Evolutionary conservation across 2,888 invertebrate genomes (phyloP).

Genomic region (Amphipoea lucens): DNA sequence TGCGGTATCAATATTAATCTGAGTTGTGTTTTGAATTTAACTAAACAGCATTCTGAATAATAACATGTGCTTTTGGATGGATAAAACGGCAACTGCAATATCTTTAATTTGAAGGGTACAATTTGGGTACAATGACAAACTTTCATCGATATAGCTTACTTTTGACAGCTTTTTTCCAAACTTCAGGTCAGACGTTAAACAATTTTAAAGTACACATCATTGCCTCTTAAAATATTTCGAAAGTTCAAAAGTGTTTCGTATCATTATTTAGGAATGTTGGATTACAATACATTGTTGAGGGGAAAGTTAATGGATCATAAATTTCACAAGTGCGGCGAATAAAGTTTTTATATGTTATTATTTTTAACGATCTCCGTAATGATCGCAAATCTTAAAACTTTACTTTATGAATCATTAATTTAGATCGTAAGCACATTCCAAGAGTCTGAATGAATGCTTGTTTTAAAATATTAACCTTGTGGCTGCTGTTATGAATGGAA

Average conservation of each 20-base stretch:
- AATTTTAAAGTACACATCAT: background rate
- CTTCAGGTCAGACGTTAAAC: background rate
- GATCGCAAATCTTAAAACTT: slow-evolving; percentile 32
- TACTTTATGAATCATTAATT: slow-evolving; percentile 24
- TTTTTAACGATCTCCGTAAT: slow-evolving; percentile 22
- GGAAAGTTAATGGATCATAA: slow-evolving; percentile 27
- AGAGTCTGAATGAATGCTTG: slow-evolving; percentile 14
- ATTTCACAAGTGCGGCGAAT: slow-evolving; percentile 17
- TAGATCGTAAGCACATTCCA: slow-evolving; percentile 14
- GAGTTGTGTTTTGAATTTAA: background rate
- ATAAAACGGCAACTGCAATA: background rate
- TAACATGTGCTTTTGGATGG: background rate
- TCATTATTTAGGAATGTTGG: background rate
- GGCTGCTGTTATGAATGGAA: slow-evolving; percentile 32
- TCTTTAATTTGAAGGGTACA: background rate
- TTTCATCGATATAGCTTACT: background rate
- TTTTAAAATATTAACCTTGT: slow-evolving; percentile 46
- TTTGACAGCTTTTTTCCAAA: background rate
- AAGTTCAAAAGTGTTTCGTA: slow-evolving; percentile 11
- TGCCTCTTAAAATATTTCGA: background rate
- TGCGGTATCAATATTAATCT: background rate
- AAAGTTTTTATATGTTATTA: slow-evolving; percentile 27
- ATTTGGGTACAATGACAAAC: background rate
- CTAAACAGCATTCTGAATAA: slow-evolving; percentile 1
- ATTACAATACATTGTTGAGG: slow-evolving; percentile 25